phyloP scores from a whole-genome alignment of 2,113 vertebrate genomes.

The Chamaetylas fuelleborni region DNA sequence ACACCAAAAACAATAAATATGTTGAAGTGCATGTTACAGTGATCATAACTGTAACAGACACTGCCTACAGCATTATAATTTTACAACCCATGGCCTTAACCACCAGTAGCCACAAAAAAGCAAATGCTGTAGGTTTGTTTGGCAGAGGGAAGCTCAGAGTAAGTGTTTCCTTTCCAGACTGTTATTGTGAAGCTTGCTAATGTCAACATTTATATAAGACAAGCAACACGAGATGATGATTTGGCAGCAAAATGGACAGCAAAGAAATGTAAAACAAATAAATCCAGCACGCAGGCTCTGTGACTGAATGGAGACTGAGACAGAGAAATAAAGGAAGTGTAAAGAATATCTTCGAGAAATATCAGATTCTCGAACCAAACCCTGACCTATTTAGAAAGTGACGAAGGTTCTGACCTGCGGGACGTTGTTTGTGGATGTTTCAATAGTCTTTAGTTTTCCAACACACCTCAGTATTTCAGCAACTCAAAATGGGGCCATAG shows the following conservation, averaged over 20 bases:
- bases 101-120: background rate
- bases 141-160: slow-evolving; percentile 22
- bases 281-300: background rate
- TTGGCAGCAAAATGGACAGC: slow-evolving; percentile 36
- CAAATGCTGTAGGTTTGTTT: background rate
- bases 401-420: background rate
- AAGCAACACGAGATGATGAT: background rate
- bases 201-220: slow-evolving; percentile 46
- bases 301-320: background rate
- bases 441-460: background rate
- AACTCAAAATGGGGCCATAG: background rate
- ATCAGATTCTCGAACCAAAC: background rate
- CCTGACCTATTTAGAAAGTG: background rate
- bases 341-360: background rate
- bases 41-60: background rate
- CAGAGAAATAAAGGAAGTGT: background rate
- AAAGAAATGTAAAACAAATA: slow-evolving; percentile 32
- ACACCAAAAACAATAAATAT: background rate
- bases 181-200: slow-evolving; percentile 2
- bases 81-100: background rate
- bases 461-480: background rate
- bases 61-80: background rate
- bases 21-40: background rate
- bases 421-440: background rate
- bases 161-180: slow-evolving; percentile 43